Base-by-base conservation (phyloP, 2,888 invertebrate genomes). In the Lacanobia oleracea region DNA sequence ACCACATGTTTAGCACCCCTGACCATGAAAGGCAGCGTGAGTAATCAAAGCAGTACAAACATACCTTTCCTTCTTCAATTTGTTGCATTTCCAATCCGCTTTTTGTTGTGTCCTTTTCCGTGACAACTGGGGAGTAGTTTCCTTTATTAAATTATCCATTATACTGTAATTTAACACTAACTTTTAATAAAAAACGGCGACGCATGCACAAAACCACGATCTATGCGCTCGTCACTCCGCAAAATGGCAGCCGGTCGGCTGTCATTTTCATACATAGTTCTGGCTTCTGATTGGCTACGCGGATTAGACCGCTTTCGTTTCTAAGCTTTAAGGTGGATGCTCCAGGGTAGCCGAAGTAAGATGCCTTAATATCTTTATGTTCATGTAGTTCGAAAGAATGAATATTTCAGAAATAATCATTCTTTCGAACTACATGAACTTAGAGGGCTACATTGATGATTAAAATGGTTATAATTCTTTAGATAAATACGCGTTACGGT, bases 21-120 rank as follows among this genome's bases (percentile, higher is more conserved):
- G 56, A 56, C 56, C 56, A 18, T 10, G 18, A 56, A 56, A 33
- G 56, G 33, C 56, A 56, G 33, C 33, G 56, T 54, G 16, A 54
- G 27, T 56, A 33, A 56, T 56, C 33, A 56, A 33, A 56, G 56
- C 56, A 56, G 2, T 56, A 66, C 66, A 66, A 56, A 56, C 56
- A 65, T 65, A 65, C 65, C 65, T 65, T 65, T 65, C 54, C 65
- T 65, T 65, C 65, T 65, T 65, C 65, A 66, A 66, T 66, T 66
- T 40, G 16, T 45, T 56, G 66, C 66, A 66, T 66, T 66, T 66
- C 66, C 66, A 66, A 66, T 54, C 66, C 18, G 54, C 66, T 56
- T 66, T 66, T 57, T 66, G 66, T 43, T 66, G 54, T 57, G 56
- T 66, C 56, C 56, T 66, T 66, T 66, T 66, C 66, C 66, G 66